Evolutionary conservation across 2,888 invertebrate genomes (phyloP), one percentile per base, ranked within the genome.

Genomic region (Hypomecis atomaria): DNA sequence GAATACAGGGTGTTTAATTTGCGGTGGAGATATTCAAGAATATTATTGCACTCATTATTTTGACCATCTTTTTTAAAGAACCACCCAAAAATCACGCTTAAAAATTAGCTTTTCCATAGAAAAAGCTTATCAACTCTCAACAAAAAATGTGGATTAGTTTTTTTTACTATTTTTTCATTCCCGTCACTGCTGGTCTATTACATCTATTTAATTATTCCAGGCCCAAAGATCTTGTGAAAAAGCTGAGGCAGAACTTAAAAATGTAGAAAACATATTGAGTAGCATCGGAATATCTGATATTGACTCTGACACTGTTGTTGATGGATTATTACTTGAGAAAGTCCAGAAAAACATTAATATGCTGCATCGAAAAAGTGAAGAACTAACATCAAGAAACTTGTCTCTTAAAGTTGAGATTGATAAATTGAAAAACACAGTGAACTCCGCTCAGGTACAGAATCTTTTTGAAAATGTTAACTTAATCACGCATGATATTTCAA

Each of bases 191-290:
- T 38, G 9, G 10, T 34, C 9, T 4, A 47, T 9, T 10, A 0
- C 34, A 7, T n/a, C 2, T 50, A 38, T 36, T 50, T 6, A 13
- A 36, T 52, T 43, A 8, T 44, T 42, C 11, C 76, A 93, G 92
- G 85, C 82, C 7, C 81, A 83, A 71, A 89, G 89, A 71, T 84
- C 85, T 47, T 81, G 81, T 84, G 89, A 89, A 72, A 85, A 78
- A 71, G 82, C 84, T 92, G 81, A 93, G 91, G 81, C 93, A 86
- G 81, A 95, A 90, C 78, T 88, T 62, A 85, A 82, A 76, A 87
- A 87, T 82, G 81, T 90, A 55, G 78, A 86, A 69, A 85, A 84
- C 65, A 89, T 90, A 67, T 66, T 92, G 23, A 76, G 69, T 58
- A 87, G 82, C 66, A 83, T 89, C 78, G 91, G 90, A 34, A 81